Base-by-base conservation (phyloP, 1,140 invertebrate genomes). In the Matsumurasca onukii region DNA sequence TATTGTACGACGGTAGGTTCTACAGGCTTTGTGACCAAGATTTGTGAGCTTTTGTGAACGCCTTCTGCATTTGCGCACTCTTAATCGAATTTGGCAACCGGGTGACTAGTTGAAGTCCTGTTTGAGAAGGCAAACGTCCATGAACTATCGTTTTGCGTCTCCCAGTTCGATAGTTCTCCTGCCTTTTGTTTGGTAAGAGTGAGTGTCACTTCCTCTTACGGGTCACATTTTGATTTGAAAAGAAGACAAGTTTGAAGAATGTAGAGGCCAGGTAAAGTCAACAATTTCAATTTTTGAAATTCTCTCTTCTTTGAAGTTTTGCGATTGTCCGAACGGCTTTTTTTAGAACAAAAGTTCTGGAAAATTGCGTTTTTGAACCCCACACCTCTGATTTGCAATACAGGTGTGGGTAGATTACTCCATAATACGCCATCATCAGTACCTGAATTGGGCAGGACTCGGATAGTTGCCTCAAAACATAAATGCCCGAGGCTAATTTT, bases 381-480 rank as follows among this genome's bases (percentile, higher is more conserved):
- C 34, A 39, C 34, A 39, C 5, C 5, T 5, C 34, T 39, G 17
- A 39, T 39, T 17, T 17, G 34, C 17, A 39, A 17, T 5, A 39
- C 17, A 39, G 34, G 34, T 39, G 34, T 39, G 34, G 34, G 34
- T 39, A 39, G 5, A 39, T 39, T 39, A 39, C 34, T 39, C 34
- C 34, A 39, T 39, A 39, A 17, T 39, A 39, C 17, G 34, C 34
- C 34, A 17, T 39, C 34, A 39, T 39, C 34, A 39, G 17, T 39
- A 39, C 17, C 34, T 39, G 34, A 17, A 17, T 55, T 20, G 51
- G 24, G 24, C 51, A 55, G 20, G 5, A 55, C 24, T 17, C 22
- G 17, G 51, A 55, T 55, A 55, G 51, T 55, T 55, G 9, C 22
- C 51, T 55, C 51, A 55, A 25, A 55, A 55, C 17, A 55, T 20